These are phyloP conservation scores for Ctenicera cuprea DNA, from an alignment of 2,888 invertebrate genomes.

Conservation along the genomic window DNA sequence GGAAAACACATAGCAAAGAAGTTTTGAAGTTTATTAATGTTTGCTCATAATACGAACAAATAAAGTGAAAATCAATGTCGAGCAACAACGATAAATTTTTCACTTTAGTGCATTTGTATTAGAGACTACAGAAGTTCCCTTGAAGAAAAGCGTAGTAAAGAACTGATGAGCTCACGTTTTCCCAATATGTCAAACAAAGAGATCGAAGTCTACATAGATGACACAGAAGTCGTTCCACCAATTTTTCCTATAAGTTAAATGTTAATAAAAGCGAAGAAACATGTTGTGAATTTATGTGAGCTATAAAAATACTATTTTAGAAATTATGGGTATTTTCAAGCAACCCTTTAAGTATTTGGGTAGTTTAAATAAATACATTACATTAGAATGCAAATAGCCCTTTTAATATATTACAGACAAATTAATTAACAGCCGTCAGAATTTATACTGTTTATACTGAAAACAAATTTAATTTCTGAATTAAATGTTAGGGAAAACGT, in stretches of 20 bases:
- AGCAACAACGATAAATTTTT: constrained; percentile 45
- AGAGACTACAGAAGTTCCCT: constrained; percentile 45
- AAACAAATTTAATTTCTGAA: too few relatives aligned
- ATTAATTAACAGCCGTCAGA: too few relatives aligned
- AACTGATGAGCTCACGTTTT: constrained; percentile 49
- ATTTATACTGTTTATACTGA: too few relatives aligned
- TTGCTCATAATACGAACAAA: constrained; percentile 27
- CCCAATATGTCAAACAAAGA: constrained; percentile 51
- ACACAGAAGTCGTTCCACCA: constrained; percentile 43
- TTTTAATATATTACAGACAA: too few relatives aligned
- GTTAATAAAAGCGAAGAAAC: constrained; percentile 43
- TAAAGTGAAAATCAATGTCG: constrained; percentile 48
- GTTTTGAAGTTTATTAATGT: constrained; percentile 31
- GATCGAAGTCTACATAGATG: constrained; percentile 49
- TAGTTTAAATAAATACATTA: too few relatives aligned
- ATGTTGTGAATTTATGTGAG: constrained; percentile 42
- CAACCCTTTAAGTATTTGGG: too few relatives aligned
- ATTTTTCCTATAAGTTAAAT: constrained; percentile 47
- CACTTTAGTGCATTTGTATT: constrained; percentile 49
- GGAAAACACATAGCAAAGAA: constrained; percentile 5
- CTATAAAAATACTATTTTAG: background rate
- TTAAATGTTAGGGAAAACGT: too few relatives aligned
- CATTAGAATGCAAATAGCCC: too few relatives aligned
- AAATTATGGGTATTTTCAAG: too few relatives aligned
- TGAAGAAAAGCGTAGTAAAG: constrained; percentile 32